Conservation (phyloP, 2,888 invertebrate genomes). For the Drosophila picticornis region DNA sequence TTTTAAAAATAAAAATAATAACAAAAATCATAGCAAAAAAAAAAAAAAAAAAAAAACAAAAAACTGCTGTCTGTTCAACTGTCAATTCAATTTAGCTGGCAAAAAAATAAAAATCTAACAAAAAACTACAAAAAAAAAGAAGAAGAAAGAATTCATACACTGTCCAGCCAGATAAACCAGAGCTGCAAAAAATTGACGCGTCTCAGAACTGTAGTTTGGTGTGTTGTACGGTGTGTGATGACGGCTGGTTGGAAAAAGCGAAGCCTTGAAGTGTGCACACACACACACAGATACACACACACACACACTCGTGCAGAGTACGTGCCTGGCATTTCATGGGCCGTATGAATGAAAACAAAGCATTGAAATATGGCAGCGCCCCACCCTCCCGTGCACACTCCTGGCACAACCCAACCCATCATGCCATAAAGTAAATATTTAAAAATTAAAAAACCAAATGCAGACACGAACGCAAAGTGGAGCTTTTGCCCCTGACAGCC, state of each 20-base stretch:
- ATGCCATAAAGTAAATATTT: conserved; percentile 62
- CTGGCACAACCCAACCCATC: conserved; percentile 2
- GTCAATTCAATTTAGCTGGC: conserved; percentile 68
- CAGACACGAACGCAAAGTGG: conserved; percentile 63
- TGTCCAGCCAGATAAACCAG: conserved; percentile 41
- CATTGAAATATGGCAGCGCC: conserved; percentile 37
- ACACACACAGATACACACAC: background rate
- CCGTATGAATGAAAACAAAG: conserved; percentile 65
- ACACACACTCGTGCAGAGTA: conserved; percentile 39
- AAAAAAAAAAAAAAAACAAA: background rate
- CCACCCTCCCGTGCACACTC: background rate
- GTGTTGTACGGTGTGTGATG: background rate
- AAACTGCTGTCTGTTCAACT: conserved; percentile 55
- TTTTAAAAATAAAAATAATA: background rate
- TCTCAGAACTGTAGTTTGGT: conserved; percentile 24
- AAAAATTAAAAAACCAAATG: conserved; percentile 68
- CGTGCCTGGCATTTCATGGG: conserved; percentile 71
- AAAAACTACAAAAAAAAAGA: conserved; percentile 7
- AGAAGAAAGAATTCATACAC: background rate
- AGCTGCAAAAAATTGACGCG: conserved; percentile 29
- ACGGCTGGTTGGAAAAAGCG: conserved; percentile 31
- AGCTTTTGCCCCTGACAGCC: conserved; percentile 59
- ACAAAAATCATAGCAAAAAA: background rate
- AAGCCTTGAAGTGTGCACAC: conserved; percentile 69
- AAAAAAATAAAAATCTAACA: conserved; percentile 25